Conservation (phyloP, 2,113 vertebrate genomes). For the Spermophilus dauricus region DNA sequence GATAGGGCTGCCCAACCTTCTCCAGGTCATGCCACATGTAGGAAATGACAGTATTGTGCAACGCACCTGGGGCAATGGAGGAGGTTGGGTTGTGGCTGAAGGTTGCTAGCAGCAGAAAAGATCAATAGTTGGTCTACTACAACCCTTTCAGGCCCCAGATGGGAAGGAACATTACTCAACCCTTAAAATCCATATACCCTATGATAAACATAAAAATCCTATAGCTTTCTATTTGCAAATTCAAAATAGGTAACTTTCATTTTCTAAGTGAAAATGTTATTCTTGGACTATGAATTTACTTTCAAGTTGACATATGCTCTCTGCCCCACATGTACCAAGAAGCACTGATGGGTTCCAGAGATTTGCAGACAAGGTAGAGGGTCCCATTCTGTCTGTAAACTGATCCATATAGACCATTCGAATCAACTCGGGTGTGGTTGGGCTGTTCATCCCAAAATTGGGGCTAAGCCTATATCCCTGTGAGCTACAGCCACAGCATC, state of each 20-base stretch:
- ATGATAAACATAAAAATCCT: not conserved
- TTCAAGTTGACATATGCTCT: not conserved
- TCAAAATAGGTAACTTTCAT: not conserved
- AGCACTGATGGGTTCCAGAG: not conserved
- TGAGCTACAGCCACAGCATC: constrained; percentile 88
- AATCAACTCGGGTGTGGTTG: constrained; percentile 89
- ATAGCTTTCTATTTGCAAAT: not conserved
- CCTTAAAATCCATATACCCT: not conserved
- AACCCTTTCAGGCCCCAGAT: not conserved
- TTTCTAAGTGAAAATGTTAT: not conserved
- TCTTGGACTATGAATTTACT: not conserved
- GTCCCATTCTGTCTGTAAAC: constrained; percentile 89
- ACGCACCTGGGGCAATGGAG: not conserved
- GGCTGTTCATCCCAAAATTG: constrained; percentile 89
- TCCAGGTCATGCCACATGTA: not conserved
- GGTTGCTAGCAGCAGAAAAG: not conserved
- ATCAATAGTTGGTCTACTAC: not conserved
- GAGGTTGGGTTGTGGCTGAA: not conserved
- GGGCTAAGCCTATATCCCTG: constrained; percentile 86
- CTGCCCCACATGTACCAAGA: not conserved
- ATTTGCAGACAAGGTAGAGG: not conserved
- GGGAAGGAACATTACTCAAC: not conserved
- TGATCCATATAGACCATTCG: constrained; percentile 88
- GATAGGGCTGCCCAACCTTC: not conserved
- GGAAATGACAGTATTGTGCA: not conserved